Percentiles rank a stretch among this genome's conserved stretches.
Evolutionary conservation across 2,113 vertebrate genomes (phyloP).

Genomic region (Xiphophorus hellerii): DNA sequence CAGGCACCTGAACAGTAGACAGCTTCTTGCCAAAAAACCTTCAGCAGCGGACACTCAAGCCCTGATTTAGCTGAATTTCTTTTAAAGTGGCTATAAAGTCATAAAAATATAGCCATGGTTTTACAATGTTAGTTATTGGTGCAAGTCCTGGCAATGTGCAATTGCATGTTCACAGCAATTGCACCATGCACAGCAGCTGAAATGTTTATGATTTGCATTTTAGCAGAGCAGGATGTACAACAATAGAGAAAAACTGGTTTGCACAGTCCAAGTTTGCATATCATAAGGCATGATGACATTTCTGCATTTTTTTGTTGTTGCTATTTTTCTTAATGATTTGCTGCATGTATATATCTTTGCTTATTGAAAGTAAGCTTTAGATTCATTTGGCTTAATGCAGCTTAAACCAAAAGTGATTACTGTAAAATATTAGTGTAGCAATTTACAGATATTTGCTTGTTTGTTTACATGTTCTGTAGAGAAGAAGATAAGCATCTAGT

Average conservation of each 20-base stretch:
- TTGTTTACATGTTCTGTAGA: neutral
- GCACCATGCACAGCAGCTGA: neutral
- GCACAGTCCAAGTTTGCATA: neutral
- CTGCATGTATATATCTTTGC: neutral
- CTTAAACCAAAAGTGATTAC: neutral
- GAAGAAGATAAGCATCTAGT: conserved; percentile 8
- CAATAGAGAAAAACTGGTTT: conserved; percentile 23
- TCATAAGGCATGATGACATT: conserved; percentile 1
- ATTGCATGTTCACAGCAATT: neutral
- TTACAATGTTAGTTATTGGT: neutral
- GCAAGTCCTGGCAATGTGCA: neutral
- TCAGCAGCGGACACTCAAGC: conserved; percentile 1
- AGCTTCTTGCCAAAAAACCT: conserved; percentile 26
- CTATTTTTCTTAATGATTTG: neutral
- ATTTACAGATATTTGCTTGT: conserved; percentile 3
- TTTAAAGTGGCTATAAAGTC: conserved; percentile 21
- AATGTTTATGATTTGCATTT: conserved; percentile 4
- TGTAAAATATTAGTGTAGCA: neutral
- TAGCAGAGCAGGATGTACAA: neutral
- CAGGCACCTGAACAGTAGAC: conserved; percentile 54
- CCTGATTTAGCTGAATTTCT: conserved; percentile 40
- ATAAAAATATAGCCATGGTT: conserved; percentile 3
- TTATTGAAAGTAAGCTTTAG: neutral
- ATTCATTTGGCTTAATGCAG: neutral
- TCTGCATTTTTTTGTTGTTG: neutral